Base-by-base conservation (phyloP, 2,888 invertebrate genomes). In the Microplitis deprimator region DNA sequence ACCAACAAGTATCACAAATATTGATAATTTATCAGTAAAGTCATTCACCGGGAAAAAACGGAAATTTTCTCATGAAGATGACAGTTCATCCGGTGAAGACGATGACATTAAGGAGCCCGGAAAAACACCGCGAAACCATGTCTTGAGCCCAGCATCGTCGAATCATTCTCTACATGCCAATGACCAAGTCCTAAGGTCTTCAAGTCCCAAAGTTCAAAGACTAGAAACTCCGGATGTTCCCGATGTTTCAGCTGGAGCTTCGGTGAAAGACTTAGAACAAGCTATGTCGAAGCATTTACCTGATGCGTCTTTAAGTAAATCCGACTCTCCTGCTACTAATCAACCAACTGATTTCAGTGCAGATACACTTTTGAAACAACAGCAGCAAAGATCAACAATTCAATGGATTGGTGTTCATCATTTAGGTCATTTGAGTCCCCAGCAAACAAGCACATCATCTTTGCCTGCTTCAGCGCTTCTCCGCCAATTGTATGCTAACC, bases 251-350 rank as follows among this genome's bases (percentile, higher is more conserved):
- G 92, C 93, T 0, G 89, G 90, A 6, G 88, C 91, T 0, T 95
- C 96, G 1, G 97, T 97, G 0, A 96, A 97, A 90, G 97, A 98
- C 85, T 91, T 98, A 83, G 98, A 98, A 90, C 97, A 97, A 87
- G 98, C 97, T 68, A 98, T 98, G 98, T 97, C 98, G 20, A 97
- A 97, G 87, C 98, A 98, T 91, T 91, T 98, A 77, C 96, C 96
- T 0, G 90, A 91, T 3, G 88, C 90, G 3, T 91, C 91, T 85
- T 90, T 92, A 2, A 86, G 84, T 73, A 92, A 92, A 39, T 87
- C 91, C 0, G 88, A 89, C 71, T 90, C 92, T 0, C 91, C 92
- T 7, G 92, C 92, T 7, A 90, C 91, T n/a, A 94, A 94, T 85
- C 93, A 94, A 84, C 94, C 95, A 1, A 96, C 97, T 0, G 97